Percentiles rank a stretch among this genome's conserved stretches.
Conservation (phyloP, 1,140 invertebrate species). For the Potamilus streckersoni region DNA sequence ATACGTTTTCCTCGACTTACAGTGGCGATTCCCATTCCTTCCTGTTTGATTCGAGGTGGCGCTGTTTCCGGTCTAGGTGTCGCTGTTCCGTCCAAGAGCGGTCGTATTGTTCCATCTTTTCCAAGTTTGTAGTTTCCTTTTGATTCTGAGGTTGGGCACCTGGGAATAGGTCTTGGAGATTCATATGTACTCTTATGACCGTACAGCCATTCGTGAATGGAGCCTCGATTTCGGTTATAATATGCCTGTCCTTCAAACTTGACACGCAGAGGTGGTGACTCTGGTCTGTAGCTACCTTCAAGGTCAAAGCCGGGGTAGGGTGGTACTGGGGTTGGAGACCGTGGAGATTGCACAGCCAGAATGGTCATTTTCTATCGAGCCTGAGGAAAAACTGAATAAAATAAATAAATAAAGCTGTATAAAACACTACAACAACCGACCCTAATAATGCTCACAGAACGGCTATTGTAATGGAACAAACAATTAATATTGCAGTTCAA, state of each 20-base stretch:
- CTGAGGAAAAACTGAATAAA: too few relatives aligned
- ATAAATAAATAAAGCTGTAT: too few relatives aligned
- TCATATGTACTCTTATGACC: slow-evolving; percentile 22
- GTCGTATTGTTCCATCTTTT: slow-evolving; percentile 48
- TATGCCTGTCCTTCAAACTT: slow-evolving; percentile 49
- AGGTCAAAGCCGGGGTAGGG: slow-evolving; percentile 59
- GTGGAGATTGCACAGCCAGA: background rate
- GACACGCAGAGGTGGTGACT: slow-evolving; percentile 43
- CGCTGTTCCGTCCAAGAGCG: slow-evolving; percentile 46
- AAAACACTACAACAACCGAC: too few relatives aligned
- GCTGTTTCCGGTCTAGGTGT: slow-evolving; percentile 45
- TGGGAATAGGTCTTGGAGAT: slow-evolving; percentile 45
- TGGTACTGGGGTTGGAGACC: slow-evolving; percentile 11
- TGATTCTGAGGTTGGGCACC: slow-evolving; percentile 46
- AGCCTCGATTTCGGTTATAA: slow-evolving; percentile 43
- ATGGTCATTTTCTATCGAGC: too few relatives aligned
- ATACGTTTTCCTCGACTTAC: slow-evolving; percentile 44
- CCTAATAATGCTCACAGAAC: too few relatives aligned
- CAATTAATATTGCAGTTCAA: too few relatives aligned
- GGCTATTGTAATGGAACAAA: too few relatives aligned
- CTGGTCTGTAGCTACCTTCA: slow-evolving; percentile 38
- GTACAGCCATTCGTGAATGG: slow-evolving; percentile 49
- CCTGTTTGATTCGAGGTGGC: slow-evolving; percentile 43
- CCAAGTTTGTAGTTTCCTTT: slow-evolving; percentile 48
- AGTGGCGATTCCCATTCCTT: slow-evolving; percentile 39